Base-by-base conservation (phyloP, 2,888 invertebrate species). In the Schizaphis graminum region DNA sequence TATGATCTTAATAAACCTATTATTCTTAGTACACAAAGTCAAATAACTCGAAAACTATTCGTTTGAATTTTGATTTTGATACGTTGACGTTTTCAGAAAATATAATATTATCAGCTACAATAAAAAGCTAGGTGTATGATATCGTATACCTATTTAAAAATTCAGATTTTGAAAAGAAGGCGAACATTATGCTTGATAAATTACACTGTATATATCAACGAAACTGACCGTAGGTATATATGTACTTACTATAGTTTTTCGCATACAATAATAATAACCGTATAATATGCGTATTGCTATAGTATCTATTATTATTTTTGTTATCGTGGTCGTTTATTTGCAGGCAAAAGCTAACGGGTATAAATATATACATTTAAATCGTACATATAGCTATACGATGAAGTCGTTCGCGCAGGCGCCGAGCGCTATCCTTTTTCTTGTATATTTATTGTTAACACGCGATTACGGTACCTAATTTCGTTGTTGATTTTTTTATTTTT, bases 401-500 rank as follows among this genome's bases (percentile, higher is more conserved):
- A 77, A 77, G n/a, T 91, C 57, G 56, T 57, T 87, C 16, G n/a
- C 89, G 89, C 77, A 24, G 49, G 53, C 16, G 41, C 1, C 10
- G 16, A n/a, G 16, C n/a, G 21, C n/a, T 67, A 47, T 67, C 13
- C 47, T 90, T n/a, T 44, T 41, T 47, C 41, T 61, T 7, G 44
- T 61, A 86, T 35, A 87, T 61, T 92, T 61, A 87, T 61, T 61
- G 85, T 87, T 61, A 35, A 41, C 91, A 92, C 91, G 91, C 91
- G 91, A 92, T 92, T 47, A 26, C 86, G 13, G 86, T 35, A 77
- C 77, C 21, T 77, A 85, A 92, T 92, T 86, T 86, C 11, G 41
- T 86, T 13, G 91, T 87, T 35, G 56, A 93, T 49, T 61, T 95
- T 44, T 44, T 89, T 89, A n/a, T n/a, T 61, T 47, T 57, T 57